These are phyloP conservation scores for Probaryconus sp. DNA, from an alignment of 1,140 invertebrate genomes.

Conservation along the genomic window DNA sequence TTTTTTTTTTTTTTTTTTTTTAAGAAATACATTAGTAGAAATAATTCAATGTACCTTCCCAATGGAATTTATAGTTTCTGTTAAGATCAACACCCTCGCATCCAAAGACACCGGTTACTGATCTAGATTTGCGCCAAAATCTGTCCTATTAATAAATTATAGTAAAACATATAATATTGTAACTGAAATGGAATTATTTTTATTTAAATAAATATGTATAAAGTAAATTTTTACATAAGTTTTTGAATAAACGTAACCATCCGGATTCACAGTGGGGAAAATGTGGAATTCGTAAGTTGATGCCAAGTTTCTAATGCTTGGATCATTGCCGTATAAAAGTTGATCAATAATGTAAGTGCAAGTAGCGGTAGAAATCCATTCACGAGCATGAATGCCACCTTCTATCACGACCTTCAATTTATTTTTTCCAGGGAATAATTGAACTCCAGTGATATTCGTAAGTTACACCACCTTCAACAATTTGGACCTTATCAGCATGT, in stretches of 20 bases:
- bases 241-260: constrained; percentile 90
- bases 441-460: constrained; percentile 81
- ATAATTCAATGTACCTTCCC: no score
- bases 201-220: no score
- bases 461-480: constrained; percentile 79
- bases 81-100: no score
- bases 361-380: constrained; percentile 87
- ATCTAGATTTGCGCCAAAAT: no score
- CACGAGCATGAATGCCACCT: constrained; percentile 84
- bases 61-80: no score
- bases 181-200: no score
- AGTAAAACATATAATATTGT: no score
- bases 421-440: constrained; percentile 74
- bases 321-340: constrained; percentile 78
- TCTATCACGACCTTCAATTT: constrained; percentile 79
- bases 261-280: constrained; percentile 84
- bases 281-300: constrained; percentile 83
- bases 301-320: constrained; percentile 76
- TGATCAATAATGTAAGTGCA: constrained; percentile 83
- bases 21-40: no score
- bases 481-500: constrained; percentile 76
- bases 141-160: no score
- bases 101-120: no score
- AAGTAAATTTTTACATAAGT: no score
- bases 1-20: no score